Conservation (phyloP, 2,888 invertebrate species). For the Pyrgus malvae region DNA sequence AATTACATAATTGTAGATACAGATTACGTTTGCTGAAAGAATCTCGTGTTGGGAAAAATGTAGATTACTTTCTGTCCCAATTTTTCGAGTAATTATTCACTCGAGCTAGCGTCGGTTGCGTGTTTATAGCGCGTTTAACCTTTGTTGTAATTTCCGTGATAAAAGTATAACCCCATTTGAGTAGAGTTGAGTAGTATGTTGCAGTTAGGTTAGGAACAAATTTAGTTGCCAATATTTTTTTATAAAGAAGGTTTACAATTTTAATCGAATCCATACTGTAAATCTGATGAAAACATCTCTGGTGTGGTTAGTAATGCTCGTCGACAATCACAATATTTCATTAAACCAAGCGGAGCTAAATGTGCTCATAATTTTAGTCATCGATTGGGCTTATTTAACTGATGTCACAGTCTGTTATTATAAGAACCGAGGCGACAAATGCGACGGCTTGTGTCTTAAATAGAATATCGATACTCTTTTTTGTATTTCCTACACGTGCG, state of each 20-base stretch:
- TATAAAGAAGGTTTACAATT: neutral
- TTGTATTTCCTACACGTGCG: constrained; percentile 14
- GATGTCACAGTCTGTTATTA: neutral
- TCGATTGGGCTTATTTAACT: neutral
- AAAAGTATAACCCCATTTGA: constrained; percentile 49
- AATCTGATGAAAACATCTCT: no score
- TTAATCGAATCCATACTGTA: no score
- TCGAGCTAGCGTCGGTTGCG: constrained; percentile 47
- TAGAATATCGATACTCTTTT: constrained; percentile 15
- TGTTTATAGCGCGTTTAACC: constrained; percentile 59
- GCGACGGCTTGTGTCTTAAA: constrained; percentile 4
- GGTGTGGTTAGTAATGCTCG: no score
- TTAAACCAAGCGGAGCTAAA: no score
- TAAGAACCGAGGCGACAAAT: neutral
- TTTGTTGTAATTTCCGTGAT: constrained; percentile 62
- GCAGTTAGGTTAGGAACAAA: constrained; percentile 37
- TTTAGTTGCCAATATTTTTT: constrained; percentile 33
- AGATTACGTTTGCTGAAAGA: neutral
- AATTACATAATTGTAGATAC: neutral
- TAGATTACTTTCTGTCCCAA: neutral
- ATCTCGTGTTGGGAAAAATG: neutral
- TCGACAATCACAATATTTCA: no score
- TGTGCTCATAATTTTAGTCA: no score
- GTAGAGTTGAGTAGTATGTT: constrained; percentile 39
- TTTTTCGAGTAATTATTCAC: constrained; percentile 20